Evolutionary conservation across 1,140 invertebrate species (phyloP).

Genomic region (Papilio dardanus): DNA sequence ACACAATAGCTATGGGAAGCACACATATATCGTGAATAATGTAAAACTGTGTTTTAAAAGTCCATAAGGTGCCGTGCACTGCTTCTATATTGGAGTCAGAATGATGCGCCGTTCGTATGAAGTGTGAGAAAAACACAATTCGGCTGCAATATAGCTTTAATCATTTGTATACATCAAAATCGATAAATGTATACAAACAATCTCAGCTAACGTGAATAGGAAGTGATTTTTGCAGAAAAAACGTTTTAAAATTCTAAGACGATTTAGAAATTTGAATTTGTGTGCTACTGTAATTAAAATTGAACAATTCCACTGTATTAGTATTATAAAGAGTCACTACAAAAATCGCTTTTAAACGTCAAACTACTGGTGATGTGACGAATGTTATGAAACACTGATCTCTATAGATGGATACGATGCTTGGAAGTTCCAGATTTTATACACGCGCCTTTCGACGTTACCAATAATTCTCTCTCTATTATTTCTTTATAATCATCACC

Average conservation of each 20-base stretch:
- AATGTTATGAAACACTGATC: conserved; percentile 11
- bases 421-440: too few species aligned
- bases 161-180: neutral
- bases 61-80: conserved; percentile 53
- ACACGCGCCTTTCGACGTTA: too few species aligned
- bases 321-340: neutral
- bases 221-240: conserved; percentile 20
- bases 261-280: neutral
- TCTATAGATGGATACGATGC: too few species aligned
- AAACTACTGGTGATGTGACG: conserved; percentile 13
- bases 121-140: conserved; percentile 32
- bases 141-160: neutral
- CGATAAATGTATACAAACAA: neutral
- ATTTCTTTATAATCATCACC: too few species aligned
- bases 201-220: conserved; percentile 22
- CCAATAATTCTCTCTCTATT: too few species aligned
- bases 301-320: neutral
- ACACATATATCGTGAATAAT: conserved; percentile 48
- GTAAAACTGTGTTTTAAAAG: conserved; percentile 46
- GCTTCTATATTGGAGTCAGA: conserved; percentile 43
- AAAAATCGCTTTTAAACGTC: conserved; percentile 20
- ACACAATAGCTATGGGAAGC: conserved; percentile 40
- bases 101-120: conserved; percentile 36
- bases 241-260: neutral
- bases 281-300: neutral